Evolutionary conservation across 2,797 vertebrate genomes (phyloP), one percentile per base, ranked within the genome.

Genomic region (Ciconia nigra): DNA sequence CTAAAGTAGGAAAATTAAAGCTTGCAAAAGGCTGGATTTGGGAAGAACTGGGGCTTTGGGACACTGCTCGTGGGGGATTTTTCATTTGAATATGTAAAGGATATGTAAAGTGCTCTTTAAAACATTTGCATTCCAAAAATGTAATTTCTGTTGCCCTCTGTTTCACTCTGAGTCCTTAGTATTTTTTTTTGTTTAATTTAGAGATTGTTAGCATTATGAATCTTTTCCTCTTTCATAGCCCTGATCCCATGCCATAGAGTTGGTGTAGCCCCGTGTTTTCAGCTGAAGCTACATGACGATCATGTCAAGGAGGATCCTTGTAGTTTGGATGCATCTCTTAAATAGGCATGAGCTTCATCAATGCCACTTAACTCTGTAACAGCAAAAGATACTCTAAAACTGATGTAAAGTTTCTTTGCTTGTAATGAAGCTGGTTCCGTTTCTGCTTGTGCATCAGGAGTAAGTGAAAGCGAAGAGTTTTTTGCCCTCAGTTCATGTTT

Each of bases 391-490:
- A 51, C 24, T 44, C 41, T 51, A 59, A 77, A 83, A 42, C 12
- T 3, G 3, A 21, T 41, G 41, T 25, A 11, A 44, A 69, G 16
- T 70, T 76, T 70, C 52, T 80, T 47, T 41, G 39, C 59, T 85
- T 10, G 8, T 44, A 19, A 24, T 11, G 8, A 54, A 57, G 26
- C 28, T 6, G 14, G 5, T 84, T 92, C 15, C 15, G 17, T 58
- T 62, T 67, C 52, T 1, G 0, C 24, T 51, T 24, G 19, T 0
- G 1, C 15, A 9, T 33, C 7, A 10, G 13, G 2, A 78, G 11
- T 39, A 37, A 62, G 79, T 25, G 57, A 59, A 58, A 59, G 46
- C 6, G 0, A 39, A 77, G 59, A 17, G 20, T 13, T 63, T 58
- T 35, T 61, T 52, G 33, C 25, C 51, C 19, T 1, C 0, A 5